Percentiles rank a stretch among this genome's conserved stretches.
Conservation (phyloP, 2,113 vertebrate species). For the Oryzias celebensis region DNA sequence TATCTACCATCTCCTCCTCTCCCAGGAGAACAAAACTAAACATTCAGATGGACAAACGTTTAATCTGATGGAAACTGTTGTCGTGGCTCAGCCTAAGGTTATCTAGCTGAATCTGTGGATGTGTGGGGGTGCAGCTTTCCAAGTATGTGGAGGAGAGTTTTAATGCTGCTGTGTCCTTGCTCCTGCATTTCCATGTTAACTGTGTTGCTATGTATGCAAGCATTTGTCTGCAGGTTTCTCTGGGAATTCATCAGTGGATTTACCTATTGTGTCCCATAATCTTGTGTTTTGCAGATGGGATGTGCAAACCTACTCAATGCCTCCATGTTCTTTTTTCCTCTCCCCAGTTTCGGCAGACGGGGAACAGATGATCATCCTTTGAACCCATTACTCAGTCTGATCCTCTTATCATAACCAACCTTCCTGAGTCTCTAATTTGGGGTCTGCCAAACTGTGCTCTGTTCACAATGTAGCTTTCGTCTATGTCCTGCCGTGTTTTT, state of each 20-base stretch:
- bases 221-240: constrained; percentile 26
- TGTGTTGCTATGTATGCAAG: constrained; percentile 12
- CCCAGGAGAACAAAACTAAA: constrained; percentile 35
- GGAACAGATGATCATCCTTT: constrained; percentile 69
- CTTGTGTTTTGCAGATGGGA: constrained; percentile 69
- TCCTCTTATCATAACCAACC: constrained; percentile 75
- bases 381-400: constrained; percentile 74
- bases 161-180: constrained; percentile 7
- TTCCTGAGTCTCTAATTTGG: constrained; percentile 65
- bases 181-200: constrained; percentile 23
- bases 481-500: constrained; percentile 26
- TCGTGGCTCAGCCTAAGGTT: constrained; percentile 30
- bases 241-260: constrained; percentile 55
- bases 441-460: constrained; percentile 60
- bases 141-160: not conserved
- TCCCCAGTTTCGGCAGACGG: constrained; percentile 44
- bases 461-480: constrained; percentile 53
- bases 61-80: constrained; percentile 42
- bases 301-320: constrained; percentile 44
- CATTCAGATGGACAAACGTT: constrained; percentile 46
- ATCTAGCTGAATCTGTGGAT: not conserved
- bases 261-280: constrained; percentile 71
- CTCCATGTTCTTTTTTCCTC: constrained; percentile 22
- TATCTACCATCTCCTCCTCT: constrained; percentile 32
- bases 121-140: not conserved